Percentiles rank a stretch among this genome's conserved stretches.
phyloP scores from a whole-genome alignment of 2,113 vertebrate genomes.

The Seriola aureovittata region DNA sequence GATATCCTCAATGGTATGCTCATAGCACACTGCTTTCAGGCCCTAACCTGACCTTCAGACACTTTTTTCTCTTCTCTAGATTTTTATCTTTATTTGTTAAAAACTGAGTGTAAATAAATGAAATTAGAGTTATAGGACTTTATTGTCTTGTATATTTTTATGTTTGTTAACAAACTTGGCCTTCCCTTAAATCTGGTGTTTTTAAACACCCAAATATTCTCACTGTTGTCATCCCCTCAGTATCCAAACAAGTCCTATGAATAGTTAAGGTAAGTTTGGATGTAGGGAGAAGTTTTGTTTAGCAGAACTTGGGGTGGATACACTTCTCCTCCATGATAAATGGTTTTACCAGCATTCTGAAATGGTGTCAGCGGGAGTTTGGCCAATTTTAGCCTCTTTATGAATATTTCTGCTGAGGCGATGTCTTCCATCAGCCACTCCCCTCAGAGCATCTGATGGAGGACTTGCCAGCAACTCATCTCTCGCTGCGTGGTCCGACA shows the following conservation, averaged over 20 bases:
- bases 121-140: neutral
- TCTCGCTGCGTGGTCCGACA: slow-evolving; percentile 63
- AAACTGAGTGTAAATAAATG: too few species aligned
- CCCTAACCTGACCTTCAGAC: neutral
- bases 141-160: neutral
- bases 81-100: neutral
- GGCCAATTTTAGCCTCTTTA: slow-evolving; percentile 66
- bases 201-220: neutral
- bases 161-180: neutral
- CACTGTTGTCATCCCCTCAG: neutral
- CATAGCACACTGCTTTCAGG: too few species aligned
- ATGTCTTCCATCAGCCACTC: slow-evolving; percentile 57
- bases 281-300: slow-evolving; percentile 32
- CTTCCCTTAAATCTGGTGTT: neutral
- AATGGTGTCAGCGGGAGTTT: slow-evolving; percentile 65
- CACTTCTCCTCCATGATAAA: slow-evolving; percentile 46
- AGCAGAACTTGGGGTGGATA: neutral
- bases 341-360: slow-evolving; percentile 38
- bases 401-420: slow-evolving; percentile 57
- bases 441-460: slow-evolving; percentile 70
- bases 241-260: neutral
- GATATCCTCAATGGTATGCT: slow-evolving; percentile 96
- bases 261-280: neutral
- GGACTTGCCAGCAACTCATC: slow-evolving; percentile 49
- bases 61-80: neutral